These are phyloP conservation scores for Stomorhina lunata DNA, from an alignment of 2,888 invertebrate genomes.

Conservation along the genomic window DNA sequence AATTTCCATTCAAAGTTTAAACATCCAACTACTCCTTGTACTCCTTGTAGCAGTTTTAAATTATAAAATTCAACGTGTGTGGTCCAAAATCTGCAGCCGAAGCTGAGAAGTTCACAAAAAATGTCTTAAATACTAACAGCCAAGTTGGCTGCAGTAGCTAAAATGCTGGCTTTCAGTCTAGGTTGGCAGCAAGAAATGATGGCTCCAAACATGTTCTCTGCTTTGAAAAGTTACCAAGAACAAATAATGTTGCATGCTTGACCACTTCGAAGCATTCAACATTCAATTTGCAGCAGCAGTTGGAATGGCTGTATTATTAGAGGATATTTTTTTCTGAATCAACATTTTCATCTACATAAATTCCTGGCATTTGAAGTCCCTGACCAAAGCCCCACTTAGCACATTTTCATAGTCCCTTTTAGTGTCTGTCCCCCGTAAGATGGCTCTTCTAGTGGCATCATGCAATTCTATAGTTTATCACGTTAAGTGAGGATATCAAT, in stretches of 20 bases:
- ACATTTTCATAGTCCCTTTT: conserved; percentile 23
- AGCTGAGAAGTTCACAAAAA: conserved; percentile 37
- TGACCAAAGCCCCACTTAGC: conserved; percentile 20
- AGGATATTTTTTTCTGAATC: neutral
- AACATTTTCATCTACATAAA: conserved; percentile 65
- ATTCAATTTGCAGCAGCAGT: neutral
- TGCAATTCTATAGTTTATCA: conserved; percentile 64
- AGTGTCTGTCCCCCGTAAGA: neutral
- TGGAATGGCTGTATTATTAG: conserved; percentile 6
- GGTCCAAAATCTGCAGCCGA: conserved; percentile 69
- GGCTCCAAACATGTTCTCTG: conserved; percentile 60
- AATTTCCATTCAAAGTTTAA: conserved; percentile 63
- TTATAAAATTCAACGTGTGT: conserved; percentile 68
- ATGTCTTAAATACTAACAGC: conserved; percentile 26
- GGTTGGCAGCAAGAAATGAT: neutral
- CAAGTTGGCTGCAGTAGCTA: neutral
- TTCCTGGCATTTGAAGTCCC: conserved; percentile 58
- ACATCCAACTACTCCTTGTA: conserved; percentile 6
- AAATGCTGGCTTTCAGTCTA: too few species aligned
- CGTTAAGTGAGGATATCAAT: conserved; percentile 64
- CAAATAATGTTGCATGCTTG: conserved; percentile 61
- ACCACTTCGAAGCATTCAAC: conserved; percentile 30
- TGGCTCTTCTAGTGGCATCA: conserved; percentile 44
- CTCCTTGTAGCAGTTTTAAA: conserved; percentile 63
- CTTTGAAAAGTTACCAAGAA: conserved; percentile 36